Evolutionary conservation across 2,888 invertebrate genomes (phyloP), one percentile per base, ranked within the genome.

Genomic region (Pyrochroa serraticornis): DNA sequence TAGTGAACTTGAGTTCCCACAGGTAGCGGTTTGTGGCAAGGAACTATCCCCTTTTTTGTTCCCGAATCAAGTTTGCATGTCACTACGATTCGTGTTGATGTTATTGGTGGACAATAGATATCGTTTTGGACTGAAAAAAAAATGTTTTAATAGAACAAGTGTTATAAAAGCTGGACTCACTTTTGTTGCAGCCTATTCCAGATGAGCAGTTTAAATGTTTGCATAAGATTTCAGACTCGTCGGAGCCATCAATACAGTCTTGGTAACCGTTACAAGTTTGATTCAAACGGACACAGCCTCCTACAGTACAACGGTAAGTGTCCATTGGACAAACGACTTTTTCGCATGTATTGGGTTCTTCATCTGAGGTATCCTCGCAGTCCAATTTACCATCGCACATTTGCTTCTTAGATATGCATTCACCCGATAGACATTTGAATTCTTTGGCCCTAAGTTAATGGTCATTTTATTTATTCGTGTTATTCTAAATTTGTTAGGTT

Each of bases 1-100:
- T 77, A 69, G 1, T 65, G 62, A 1, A 70, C 76, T 1, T 65
- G 66, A 2, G 80, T 76, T 7, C 77, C 79, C 8, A 75, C 66
- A 13, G 76, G 73, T 9, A 77, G 62, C 1, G 75, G 62, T 10
- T 61, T 57, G 50, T 76, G 63, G 58, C 80, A 80, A 6, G 75
- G 55, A 32, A 78, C 53, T 67, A 72, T 72, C 3, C 75, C 76
- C 42, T 71, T 59, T 31, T 63, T 64, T n/a, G 64, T 44, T 31
- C 73, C 74, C 66, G 68, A 67, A 10, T 64, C 65, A 3, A 70
- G 66, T 60, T 74, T 66, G 57, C 81, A 81, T 8, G 54, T 57
- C 9, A 63, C 55, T 8, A 45, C 48, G 30, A 74, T 50, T 38
- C 70, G 60, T n/a, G 60, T 47, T n/a, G 69, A 67, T 31, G 31